Percentiles rank a stretch among this genome's conserved stretches.
Conservation (phyloP, 2,888 invertebrate genomes). For the Athalia circularis region DNA sequence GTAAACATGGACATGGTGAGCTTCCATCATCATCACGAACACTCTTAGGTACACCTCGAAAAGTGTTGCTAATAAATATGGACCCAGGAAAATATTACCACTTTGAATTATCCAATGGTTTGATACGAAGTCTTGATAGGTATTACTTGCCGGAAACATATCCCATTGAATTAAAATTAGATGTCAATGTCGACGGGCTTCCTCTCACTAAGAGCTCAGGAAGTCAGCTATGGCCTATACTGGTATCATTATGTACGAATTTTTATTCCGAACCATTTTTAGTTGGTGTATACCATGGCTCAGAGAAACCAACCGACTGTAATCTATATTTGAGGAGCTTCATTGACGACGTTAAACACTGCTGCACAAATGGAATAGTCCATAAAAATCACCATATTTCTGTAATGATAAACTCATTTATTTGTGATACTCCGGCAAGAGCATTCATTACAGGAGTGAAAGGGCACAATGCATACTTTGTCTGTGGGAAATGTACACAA, state of each 20-base stretch:
- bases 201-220: conserved; percentile 52
- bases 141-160: no score
- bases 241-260: conserved; percentile 39
- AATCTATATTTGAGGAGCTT: conserved; percentile 47
- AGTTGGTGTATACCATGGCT: conserved; percentile 50
- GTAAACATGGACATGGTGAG: neutral
- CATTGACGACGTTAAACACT: conserved; percentile 43
- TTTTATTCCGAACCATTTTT: conserved; percentile 46
- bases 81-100: conserved; percentile 30
- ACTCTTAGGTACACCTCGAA: conserved; percentile 41
- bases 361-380: conserved; percentile 34
- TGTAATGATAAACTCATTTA: conserved; percentile 10
- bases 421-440: conserved; percentile 2
- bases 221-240: conserved; percentile 54
- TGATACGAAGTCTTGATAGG: no score
- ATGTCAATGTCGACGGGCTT: conserved; percentile 53
- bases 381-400: conserved; percentile 21
- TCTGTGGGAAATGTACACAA: neutral
- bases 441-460: neutral
- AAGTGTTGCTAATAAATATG: conserved; percentile 2
- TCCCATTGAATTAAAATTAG: conserved; percentile 1
- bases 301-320: conserved; percentile 47
- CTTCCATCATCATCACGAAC: conserved; percentile 12
- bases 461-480: conserved; percentile 5
- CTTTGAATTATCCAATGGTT: conserved; percentile 5